phyloP scores from a whole-genome alignment of 2,113 vertebrate genomes.

The Phrynocephalus versicolor region DNA sequence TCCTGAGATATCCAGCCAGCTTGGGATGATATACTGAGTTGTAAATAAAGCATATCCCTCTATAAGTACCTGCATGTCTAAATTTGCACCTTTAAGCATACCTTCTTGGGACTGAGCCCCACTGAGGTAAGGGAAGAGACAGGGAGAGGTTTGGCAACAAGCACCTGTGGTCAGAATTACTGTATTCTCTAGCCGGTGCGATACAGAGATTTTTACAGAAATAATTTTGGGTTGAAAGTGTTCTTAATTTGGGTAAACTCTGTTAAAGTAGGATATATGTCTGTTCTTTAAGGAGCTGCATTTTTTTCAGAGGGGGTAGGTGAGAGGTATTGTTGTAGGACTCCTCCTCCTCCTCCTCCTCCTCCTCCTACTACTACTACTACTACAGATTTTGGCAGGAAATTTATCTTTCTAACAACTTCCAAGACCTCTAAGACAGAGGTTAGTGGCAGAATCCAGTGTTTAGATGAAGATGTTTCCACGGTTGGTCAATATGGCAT shows the following conservation, averaged over 20 bases:
- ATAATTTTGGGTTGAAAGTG: neutral
- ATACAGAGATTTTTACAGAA: neutral
- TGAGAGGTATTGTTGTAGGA: neutral
- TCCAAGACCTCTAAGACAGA: neutral
- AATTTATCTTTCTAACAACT: neutral
- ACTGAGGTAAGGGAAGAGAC: neutral
- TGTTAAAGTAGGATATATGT: neutral
- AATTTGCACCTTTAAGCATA: neutral
- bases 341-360: too few species aligned
- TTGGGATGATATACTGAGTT: too few species aligned
- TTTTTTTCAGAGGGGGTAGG: neutral
- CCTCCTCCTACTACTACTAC: too few species aligned
- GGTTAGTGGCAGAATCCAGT: neutral
- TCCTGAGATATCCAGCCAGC: too few species aligned
- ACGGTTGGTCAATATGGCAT: neutral
- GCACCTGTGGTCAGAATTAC: too few species aligned
- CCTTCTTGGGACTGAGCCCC: neutral
- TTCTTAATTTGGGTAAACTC: neutral
- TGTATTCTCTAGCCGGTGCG: neutral
- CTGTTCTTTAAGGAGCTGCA: neutral
- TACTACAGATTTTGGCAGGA: neutral
- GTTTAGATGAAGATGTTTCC: too few species aligned
- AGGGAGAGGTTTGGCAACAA: neutral
- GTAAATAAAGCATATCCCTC: too few species aligned
- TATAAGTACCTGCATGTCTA: neutral